Evolutionary conservation across 2,797 vertebrate genomes (phyloP).

Genomic region (Catamblyrhynchus diadema): DNA sequence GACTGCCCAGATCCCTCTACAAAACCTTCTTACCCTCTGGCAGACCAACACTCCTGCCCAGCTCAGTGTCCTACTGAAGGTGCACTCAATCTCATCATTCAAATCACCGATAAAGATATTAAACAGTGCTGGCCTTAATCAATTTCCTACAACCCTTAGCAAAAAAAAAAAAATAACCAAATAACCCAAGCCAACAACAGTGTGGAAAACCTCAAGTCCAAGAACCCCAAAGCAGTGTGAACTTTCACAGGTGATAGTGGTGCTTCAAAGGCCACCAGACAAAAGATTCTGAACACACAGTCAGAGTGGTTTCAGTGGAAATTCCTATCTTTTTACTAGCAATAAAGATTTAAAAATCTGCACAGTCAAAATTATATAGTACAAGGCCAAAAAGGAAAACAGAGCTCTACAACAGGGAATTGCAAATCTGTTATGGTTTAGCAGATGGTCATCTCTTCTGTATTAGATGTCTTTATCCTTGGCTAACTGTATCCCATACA

Average conservation of each 20-base stretch:
- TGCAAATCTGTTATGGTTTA: conserved; percentile 19
- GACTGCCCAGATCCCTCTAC: neutral
- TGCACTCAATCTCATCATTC: too few relatives aligned
- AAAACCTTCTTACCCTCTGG: neutral
- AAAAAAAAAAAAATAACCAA: neutral
- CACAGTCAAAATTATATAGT: neutral
- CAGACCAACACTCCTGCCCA: neutral
- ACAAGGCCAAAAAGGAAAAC: neutral
- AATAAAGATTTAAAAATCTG: conserved; percentile 12
- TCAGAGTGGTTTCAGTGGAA: conserved; percentile 9
- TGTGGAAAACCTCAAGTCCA: neutral
- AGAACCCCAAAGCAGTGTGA: conserved; percentile 14
- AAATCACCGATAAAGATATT: neutral
- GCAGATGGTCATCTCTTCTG: neutral
- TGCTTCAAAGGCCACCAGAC: conserved; percentile 40
- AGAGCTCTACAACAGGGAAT: conserved; percentile 12
- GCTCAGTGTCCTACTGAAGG: neutral
- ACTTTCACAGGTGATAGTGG: neutral
- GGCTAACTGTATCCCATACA: neutral
- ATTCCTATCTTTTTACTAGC: conserved; percentile 6
- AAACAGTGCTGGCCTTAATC: neutral
- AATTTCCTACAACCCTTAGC: neutral
- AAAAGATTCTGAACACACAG: conserved; percentile 2
- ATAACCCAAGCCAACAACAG: neutral
- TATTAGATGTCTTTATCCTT: neutral